Conservation (phyloP, 2,888 invertebrate species). For the Agrochola circellaris region DNA sequence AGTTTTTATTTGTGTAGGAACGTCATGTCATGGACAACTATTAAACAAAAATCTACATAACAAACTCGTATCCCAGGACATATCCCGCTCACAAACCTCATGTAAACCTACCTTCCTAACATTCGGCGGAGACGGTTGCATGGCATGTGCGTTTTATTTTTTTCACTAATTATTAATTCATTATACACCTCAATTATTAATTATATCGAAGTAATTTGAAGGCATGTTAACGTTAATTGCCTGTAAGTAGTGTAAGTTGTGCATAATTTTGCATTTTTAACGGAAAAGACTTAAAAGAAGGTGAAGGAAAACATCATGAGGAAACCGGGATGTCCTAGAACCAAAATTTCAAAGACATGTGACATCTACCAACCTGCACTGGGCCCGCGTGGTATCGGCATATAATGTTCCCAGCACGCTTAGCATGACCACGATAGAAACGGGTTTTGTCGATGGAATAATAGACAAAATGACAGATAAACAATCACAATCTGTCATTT, state of each 20-base stretch:
- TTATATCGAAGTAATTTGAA: conserved; percentile 53
- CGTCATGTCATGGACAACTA: background rate
- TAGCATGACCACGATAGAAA: too few relatives aligned
- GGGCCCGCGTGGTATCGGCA: too few relatives aligned
- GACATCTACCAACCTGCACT: too few relatives aligned
- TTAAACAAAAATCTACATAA: background rate
- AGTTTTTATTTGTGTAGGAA: background rate
- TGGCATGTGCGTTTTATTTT: conserved; percentile 67
- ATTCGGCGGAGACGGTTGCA: conserved; percentile 66
- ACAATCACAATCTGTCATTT: too few relatives aligned
- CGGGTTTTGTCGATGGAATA: too few relatives aligned
- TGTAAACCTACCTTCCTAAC: conserved; percentile 43
- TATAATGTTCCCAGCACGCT: too few relatives aligned
- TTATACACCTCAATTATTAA: conserved; percentile 58
- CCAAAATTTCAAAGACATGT: too few relatives aligned
- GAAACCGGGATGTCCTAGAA: too few relatives aligned
- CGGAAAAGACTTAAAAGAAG: background rate
- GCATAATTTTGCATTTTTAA: conserved; percentile 33
- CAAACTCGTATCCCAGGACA: conserved; percentile 12
- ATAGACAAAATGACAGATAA: too few relatives aligned
- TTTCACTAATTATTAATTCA: conserved; percentile 59
- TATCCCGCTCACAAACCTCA: conserved; percentile 13
- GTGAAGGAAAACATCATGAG: too few relatives aligned
- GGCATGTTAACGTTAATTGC: conserved; percentile 37
- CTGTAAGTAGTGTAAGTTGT: conserved; percentile 28